phyloP scores from a whole-genome alignment of 2,113 vertebrate genomes.

The Brachionichthys hirsutus region DNA sequence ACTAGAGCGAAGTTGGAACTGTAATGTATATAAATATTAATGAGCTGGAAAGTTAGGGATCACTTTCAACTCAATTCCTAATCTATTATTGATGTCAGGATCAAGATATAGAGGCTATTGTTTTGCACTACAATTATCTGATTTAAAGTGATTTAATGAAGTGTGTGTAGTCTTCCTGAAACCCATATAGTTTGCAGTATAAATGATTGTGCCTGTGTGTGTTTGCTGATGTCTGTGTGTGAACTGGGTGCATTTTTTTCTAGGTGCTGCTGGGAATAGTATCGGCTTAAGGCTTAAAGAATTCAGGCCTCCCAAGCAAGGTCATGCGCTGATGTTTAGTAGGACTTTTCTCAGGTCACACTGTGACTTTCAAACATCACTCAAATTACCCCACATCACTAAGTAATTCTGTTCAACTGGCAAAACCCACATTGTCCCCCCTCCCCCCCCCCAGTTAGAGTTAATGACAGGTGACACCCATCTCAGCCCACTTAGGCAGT shows the following conservation, averaged over 20 bases:
- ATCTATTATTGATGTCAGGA: slow-evolving; percentile 21
- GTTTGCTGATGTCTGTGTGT: slow-evolving; percentile 45
- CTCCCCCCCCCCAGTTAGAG: slow-evolving; percentile 49
- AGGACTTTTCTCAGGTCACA: slow-evolving; percentile 73
- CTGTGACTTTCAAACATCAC: slow-evolving; percentile 70
- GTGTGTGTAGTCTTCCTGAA: slow-evolving; percentile 36
- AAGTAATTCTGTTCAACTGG: slow-evolving; percentile 51
- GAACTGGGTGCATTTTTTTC: slow-evolving; percentile 48
- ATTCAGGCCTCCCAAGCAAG: slow-evolving; percentile 71
- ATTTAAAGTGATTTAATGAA: slow-evolving; percentile 32
- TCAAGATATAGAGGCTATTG: slow-evolving; percentile 24
- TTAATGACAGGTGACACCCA: slow-evolving; percentile 67
- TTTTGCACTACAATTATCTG: slow-evolving; percentile 23
- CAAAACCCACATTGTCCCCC: slow-evolving; percentile 58
- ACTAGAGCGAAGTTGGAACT: slow-evolving; percentile 21
- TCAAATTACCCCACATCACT: slow-evolving; percentile 66
- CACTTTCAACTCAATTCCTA: slow-evolving; percentile 23
- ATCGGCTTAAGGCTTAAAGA: slow-evolving; percentile 71
- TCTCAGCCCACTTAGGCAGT: slow-evolving; percentile 54
- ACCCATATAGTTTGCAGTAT: slow-evolving; percentile 26
- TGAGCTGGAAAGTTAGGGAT: slow-evolving; percentile 17
- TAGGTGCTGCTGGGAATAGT: slow-evolving; percentile 68
- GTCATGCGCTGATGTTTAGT: slow-evolving; percentile 79
- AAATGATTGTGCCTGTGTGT: slow-evolving; percentile 28
- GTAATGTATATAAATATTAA: slow-evolving; percentile 51